These are phyloP conservation scores for Pungitius pungitius DNA, from an alignment of 2,113 vertebrate species.

Conservation along the genomic window DNA sequence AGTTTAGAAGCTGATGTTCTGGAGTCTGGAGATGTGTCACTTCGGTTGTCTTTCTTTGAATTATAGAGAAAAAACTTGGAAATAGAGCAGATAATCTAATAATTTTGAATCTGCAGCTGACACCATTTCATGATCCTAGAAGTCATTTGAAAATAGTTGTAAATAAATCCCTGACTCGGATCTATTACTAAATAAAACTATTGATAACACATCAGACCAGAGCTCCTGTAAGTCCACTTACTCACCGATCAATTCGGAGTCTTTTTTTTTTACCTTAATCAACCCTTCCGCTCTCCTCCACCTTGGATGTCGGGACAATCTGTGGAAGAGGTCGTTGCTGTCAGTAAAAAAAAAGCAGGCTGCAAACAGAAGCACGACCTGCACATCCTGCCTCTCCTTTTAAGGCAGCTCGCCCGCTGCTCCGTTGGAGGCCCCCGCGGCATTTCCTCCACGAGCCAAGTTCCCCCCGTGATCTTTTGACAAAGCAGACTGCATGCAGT, in stretches of 20 bases:
- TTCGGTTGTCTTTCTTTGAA: not conserved
- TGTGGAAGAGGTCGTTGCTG: conserved; percentile 28
- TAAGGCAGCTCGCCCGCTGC: conserved; percentile 57
- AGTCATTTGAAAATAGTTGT: not conserved
- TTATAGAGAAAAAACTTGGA: not conserved
- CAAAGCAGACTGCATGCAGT: conserved; percentile 23
- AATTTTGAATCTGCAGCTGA: not conserved
- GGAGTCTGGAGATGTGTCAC: not conserved
- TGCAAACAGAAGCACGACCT: conserved; percentile 60
- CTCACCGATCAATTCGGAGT: not conserved
- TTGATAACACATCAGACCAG: not conserved
- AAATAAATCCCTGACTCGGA: not conserved
- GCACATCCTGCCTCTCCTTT: conserved; percentile 72
- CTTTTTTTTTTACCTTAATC: not conserved
- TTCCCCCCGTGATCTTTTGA: conserved; percentile 44
- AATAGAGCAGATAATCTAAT: not conserved
- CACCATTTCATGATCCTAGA: not conserved
- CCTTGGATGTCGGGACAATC: conserved; percentile 41
- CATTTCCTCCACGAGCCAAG: conserved; percentile 43
- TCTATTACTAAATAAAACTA: not conserved
- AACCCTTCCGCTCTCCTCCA: not conserved
- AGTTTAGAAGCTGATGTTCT: not conserved
- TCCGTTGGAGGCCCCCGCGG: conserved; percentile 29
- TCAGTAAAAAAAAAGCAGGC: conserved; percentile 54
- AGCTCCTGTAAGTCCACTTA: not conserved